These are phyloP conservation scores for Callimorpha dominula DNA, from an alignment of 2,888 invertebrate species.

Conservation along the genomic window DNA sequence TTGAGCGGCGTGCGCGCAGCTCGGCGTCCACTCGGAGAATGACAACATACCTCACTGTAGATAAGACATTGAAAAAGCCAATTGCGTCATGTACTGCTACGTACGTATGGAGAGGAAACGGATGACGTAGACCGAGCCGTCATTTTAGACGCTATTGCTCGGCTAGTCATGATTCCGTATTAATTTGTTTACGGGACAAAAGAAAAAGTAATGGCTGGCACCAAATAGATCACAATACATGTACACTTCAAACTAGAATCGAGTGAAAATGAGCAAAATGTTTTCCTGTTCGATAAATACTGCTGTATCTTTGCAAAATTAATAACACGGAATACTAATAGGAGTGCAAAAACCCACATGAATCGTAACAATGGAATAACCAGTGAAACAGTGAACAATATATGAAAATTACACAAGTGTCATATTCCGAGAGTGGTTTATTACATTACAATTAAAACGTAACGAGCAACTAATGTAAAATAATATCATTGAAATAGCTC, in stretches of 20 bases:
- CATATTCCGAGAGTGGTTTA: conserved; percentile 16
- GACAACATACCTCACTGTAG: conserved; percentile 84
- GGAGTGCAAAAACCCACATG: conserved; percentile 39
- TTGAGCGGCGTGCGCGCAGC: conserved; percentile 79
- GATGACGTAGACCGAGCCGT: conserved; percentile 81
- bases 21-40: conserved; percentile 80
- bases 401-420: conserved; percentile 1
- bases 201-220: conserved; percentile 38
- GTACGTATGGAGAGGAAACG: conserved; percentile 83
- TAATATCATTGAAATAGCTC: conserved; percentile 18
- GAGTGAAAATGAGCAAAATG: conserved; percentile 31
- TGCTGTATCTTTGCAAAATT: conserved; percentile 32
- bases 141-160: conserved; percentile 76
- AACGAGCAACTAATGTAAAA: conserved; percentile 39
- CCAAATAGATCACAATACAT: neutral
- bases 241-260: conserved; percentile 7
- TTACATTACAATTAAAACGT: conserved; percentile 26
- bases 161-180: conserved; percentile 69
- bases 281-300: conserved; percentile 43
- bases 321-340: conserved; percentile 31
- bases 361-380: conserved; percentile 35
- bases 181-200: conserved; percentile 70
- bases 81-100: conserved; percentile 86
- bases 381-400: conserved; percentile 22
- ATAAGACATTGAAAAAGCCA: conserved; percentile 87